These are phyloP conservation scores for Temnothorax nylanderi DNA, from an alignment of 1,140 invertebrate species.

Conservation along the genomic window DNA sequence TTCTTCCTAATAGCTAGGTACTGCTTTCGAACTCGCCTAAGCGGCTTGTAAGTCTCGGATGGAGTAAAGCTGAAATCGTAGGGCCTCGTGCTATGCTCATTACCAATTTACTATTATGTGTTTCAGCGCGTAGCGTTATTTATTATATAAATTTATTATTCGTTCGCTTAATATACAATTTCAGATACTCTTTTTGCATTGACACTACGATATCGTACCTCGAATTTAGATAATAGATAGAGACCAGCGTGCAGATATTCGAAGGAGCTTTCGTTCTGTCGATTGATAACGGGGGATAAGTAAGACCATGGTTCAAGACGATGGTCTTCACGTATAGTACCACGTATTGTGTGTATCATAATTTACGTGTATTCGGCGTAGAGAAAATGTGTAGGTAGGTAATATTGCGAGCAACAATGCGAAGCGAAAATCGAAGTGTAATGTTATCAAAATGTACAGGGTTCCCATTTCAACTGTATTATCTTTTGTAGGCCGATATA, in stretches of 20 bases:
- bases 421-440: slow-evolving; percentile 12
- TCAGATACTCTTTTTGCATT: neutral
- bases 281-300: neutral
- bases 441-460: slow-evolving; percentile 28
- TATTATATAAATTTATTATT: slow-evolving; percentile 44
- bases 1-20: slow-evolving; percentile 31
- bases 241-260: slow-evolving; percentile 32
- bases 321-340: neutral
- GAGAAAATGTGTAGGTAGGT: neutral
- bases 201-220: slow-evolving; percentile 17
- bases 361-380: slow-evolving; percentile 35
- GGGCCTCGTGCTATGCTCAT: slow-evolving; percentile 11
- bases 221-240: slow-evolving; percentile 31
- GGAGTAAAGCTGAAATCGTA: neutral
- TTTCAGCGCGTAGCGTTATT: slow-evolving; percentile 18
- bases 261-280: slow-evolving; percentile 34
- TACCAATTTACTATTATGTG: slow-evolving; percentile 38
- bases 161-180: slow-evolving; percentile 34
- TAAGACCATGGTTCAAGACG: neutral
- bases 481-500: slow-evolving; percentile 6
- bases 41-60: neutral
- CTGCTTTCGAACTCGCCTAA: slow-evolving; percentile 26
- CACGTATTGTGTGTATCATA: slow-evolving; percentile 1
- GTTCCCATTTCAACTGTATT: neutral
- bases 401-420: slow-evolving; percentile 1